These are phyloP conservation scores for Listronotus bonariensis DNA, from an alignment of 1,140 invertebrate genomes.

Conservation along the genomic window DNA sequence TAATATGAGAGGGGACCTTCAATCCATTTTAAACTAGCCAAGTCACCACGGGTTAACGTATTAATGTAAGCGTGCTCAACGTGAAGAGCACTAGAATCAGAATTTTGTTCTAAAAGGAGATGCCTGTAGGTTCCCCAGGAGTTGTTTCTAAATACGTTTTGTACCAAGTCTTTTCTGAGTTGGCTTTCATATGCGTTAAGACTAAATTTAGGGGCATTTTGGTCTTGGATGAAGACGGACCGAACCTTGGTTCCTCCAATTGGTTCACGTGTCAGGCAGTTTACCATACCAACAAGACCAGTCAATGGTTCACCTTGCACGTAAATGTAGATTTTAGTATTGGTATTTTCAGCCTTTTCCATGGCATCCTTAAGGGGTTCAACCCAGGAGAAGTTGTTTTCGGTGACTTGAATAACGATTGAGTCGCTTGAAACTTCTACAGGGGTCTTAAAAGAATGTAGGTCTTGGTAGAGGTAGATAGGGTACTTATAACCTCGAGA, in stretches of 20 bases:
- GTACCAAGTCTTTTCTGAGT: conserved; percentile 75
- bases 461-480: conserved; percentile 62
- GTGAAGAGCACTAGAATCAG: conserved; percentile 58
- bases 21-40: conserved; percentile 92
- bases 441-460: conserved; percentile 65
- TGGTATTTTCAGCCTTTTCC: conserved; percentile 62
- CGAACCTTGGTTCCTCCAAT: conserved; percentile 75
- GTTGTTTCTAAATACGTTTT: conserved; percentile 80
- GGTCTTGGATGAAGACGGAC: conserved; percentile 71
- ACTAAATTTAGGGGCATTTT: conserved; percentile 66
- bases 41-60: conserved; percentile 84
- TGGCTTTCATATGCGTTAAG: conserved; percentile 66
- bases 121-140: conserved; percentile 87
- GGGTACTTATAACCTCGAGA: conserved; percentile 62
- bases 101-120: conserved; percentile 66
- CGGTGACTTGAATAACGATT: conserved; percentile 65
- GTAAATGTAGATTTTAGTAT: conserved; percentile 72
- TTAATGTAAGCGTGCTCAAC: conserved; percentile 94
- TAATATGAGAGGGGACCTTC: conserved; percentile 78
- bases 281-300: conserved; percentile 86
- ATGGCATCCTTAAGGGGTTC: conserved; percentile 75
- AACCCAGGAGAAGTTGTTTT: conserved; percentile 80
- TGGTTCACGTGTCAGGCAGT: conserved; percentile 84
- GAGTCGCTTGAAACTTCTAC: conserved; percentile 55
- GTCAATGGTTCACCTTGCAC: conserved; percentile 68